These are phyloP conservation scores for Sinotaia quadrata DNA, from an alignment of 2,888 invertebrate species.

Conservation along the genomic window DNA sequence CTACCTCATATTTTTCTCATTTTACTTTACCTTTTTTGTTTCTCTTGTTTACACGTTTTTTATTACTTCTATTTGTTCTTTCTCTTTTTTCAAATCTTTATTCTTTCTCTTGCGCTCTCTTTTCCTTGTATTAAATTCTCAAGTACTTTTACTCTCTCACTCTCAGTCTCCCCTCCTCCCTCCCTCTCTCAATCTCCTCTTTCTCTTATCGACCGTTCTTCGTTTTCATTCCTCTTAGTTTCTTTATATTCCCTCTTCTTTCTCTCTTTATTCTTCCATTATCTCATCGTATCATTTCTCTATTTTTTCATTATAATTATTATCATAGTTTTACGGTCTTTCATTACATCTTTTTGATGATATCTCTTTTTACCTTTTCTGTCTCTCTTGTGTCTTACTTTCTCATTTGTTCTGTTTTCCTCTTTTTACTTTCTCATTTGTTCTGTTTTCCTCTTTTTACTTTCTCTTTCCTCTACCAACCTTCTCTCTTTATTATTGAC, in stretches of 20 bases:
- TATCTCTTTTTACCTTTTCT: not conserved
- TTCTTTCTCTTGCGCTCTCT: not conserved
- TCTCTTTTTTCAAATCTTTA: too few species aligned
- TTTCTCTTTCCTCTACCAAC: not conserved
- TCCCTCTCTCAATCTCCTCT: slow-evolving; percentile 10
- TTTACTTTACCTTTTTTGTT: slow-evolving; percentile 1
- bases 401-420: not conserved
- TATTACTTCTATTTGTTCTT: not conserved
- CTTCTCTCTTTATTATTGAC: too few species aligned
- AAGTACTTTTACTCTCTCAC: slow-evolving; percentile 10
- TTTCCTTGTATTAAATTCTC: not conserved
- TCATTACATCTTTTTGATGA: not conserved
- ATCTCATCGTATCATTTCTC: not conserved
- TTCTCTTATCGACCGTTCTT: slow-evolving; percentile 16
- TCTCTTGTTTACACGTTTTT: too few species aligned
- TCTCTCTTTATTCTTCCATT: not conserved
- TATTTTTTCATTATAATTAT: not conserved
- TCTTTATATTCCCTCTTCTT: not conserved
- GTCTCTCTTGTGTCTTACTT: not conserved
- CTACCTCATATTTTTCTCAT: not conserved
- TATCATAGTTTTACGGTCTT: not conserved
- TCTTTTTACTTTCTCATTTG: not conserved
- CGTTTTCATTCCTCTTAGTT: slow-evolving; percentile 1
- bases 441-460: not conserved
- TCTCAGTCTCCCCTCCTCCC: slow-evolving; percentile 24